These are phyloP conservation scores for Dorcus hopei DNA, from an alignment of 2,888 invertebrate species.

Conservation along the genomic window DNA sequence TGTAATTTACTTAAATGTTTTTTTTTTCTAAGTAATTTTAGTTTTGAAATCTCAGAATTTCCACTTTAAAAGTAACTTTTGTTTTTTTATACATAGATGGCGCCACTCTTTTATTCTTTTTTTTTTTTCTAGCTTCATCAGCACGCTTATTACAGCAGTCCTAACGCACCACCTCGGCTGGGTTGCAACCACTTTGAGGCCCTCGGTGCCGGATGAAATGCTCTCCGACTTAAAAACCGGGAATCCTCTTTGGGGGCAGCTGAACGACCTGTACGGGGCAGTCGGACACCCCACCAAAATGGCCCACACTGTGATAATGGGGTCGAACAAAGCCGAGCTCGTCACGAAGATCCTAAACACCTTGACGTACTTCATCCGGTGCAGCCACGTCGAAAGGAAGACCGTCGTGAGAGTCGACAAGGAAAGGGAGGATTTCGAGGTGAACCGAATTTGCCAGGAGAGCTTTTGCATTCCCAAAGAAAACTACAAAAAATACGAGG, in stretches of 20 bases:
- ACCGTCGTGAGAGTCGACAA: slow-evolving; percentile 24
- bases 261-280: slow-evolving; percentile 83
- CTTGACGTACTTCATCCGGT: slow-evolving; percentile 83
- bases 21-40: too few relatives aligned
- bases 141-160: slow-evolving; percentile 83
- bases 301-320: slow-evolving; percentile 77
- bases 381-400: slow-evolving; percentile 63
- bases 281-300: slow-evolving; percentile 74
- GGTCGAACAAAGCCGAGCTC: slow-evolving; percentile 61
- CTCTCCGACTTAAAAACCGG: slow-evolving; percentile 66
- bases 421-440: slow-evolving; percentile 41
- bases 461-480: slow-evolving; percentile 41
- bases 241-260: slow-evolving; percentile 88
- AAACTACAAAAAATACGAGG: slow-evolving; percentile 41
- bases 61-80: too few relatives aligned
- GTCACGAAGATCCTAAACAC: slow-evolving; percentile 73
- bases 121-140: slow-evolving; percentile 74
- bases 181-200: slow-evolving; percentile 63
- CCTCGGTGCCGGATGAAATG: slow-evolving; percentile 47
- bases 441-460: slow-evolving; percentile 37
- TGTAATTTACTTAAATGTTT: too few relatives aligned
- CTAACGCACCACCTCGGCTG: slow-evolving; percentile 88
- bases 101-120: background rate
- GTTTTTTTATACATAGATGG: too few relatives aligned
- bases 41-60: too few relatives aligned